Conservation (phyloP, 2,888 invertebrate genomes). For the Pandemis cinnamomeana region DNA sequence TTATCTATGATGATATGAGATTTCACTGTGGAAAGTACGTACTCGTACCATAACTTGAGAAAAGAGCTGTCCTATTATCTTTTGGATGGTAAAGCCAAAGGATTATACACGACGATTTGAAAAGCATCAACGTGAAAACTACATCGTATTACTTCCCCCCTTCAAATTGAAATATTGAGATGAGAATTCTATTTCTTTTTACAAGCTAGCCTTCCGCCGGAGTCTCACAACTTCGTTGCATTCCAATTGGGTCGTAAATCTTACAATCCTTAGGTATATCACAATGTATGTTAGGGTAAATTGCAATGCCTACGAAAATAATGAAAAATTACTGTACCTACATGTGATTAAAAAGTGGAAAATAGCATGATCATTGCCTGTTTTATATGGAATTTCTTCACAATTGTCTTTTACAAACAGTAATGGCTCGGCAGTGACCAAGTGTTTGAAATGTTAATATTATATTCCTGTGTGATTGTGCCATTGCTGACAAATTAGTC, state of each 20-base stretch:
- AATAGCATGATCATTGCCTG: background rate
- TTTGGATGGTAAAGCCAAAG: background rate
- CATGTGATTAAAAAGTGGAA: background rate
- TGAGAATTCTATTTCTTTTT: background rate
- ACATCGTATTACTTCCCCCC: too few relatives aligned
- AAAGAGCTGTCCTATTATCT: background rate
- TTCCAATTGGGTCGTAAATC: constrained; percentile 2
- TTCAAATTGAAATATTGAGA: background rate
- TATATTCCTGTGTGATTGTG: constrained; percentile 1
- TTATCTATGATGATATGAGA: too few relatives aligned
- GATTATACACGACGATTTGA: background rate
- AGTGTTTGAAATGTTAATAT: constrained; percentile 1
- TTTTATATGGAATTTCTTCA: constrained; percentile 11
- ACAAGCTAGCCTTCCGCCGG: background rate
- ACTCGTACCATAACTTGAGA: background rate
- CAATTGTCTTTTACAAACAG: background rate
- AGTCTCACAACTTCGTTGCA: constrained; percentile 31
- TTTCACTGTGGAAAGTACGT: too few relatives aligned
- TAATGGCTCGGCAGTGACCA: background rate
- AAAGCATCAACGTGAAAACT: too few relatives aligned
- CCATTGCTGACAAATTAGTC: background rate
- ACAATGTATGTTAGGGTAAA: background rate
- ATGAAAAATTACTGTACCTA: background rate
- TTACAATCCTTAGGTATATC: background rate
- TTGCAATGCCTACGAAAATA: background rate